Base-by-base conservation (phyloP, 2,113 vertebrate species). In the Cacatua alba region DNA sequence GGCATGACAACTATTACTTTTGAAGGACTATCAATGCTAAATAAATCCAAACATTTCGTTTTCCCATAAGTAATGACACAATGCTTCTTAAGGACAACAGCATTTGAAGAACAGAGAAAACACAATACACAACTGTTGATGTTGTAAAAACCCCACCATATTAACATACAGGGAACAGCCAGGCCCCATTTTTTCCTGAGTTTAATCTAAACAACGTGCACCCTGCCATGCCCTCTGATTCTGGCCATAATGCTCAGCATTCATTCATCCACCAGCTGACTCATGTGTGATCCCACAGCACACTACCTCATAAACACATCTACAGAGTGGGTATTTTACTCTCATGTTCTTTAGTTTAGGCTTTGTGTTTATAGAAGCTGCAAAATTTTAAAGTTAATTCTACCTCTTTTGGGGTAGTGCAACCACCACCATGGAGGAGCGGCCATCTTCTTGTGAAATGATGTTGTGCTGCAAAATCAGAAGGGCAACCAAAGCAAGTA, bases 271-370 rank as follows among this genome's bases (percentile, higher is more conserved):
- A 75, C 25, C 60, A 79, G 48, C 26, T 86, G 82, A 70, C 25
- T 70, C 6, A 49, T 1, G 1, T 53, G 29, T n/a, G 48, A 65
- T 31, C 65, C 69, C 0, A 0, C 52, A 86, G 62, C 10, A 24
- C 16, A 35, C 13, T 51, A 17, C 13, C 65, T 82, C 71, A 83
- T 31, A 65, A 64, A 68, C 39, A 75, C 10, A 31, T 41, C 29
- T 28, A 43, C 48, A 70, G 55, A 26, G 20, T 0, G 1, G 67
- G 13, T 16, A 23, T 69, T 88, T 60, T 48, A 49, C 29, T 75
- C 23, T n/a, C 19, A 0, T 1, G 2, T 68, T 76, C 48, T 86
- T 39, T 11, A 71, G 13, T 59, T 89, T n/a, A 64, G 46, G 37
- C 14, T 82, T 93, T 72, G 16, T 48, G 91, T 81, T 37, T 26